Evolutionary conservation across 2,888 invertebrate genomes (phyloP), one percentile per base, ranked within the genome.

Genomic region (Drosophila kanekoi): DNA sequence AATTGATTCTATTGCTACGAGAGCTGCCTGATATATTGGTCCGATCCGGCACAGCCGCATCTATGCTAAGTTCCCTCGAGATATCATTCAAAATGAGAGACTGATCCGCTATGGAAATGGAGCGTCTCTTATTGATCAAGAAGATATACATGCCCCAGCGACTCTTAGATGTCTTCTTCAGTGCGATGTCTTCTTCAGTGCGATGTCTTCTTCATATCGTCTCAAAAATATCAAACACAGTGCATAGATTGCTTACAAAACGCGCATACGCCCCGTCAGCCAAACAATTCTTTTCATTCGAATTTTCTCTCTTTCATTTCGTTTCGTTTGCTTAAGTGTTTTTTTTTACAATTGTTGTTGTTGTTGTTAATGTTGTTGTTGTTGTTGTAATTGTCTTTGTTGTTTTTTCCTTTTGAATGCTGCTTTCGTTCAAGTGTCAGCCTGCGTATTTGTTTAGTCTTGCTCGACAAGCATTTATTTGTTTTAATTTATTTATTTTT

Each of bases 261-360:
- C 49, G 59, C 67, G 63, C 78, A 84, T 80, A 81, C 84, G 79
- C 67, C 75, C 41, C 68, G 84, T 72, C 52, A 54, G 67, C 69
- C 79, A 75, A 28, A 58, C 67, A 68, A 65, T 45, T 60, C 41
- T 47, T 52, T 62, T 59, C 52, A 48, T 58, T 77, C 60, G 18
- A 57, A 47, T 58, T 67, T 61, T 51, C 51, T 61, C 72, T 57
- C 28, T 70, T 56, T 64, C 44, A 52, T 63, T 59, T 60, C 62
- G 41, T 58, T 73, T 59, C 69, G 77, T 86, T 86, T 86, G 84
- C 45, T 84, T 84, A 86, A 81, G 77, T 83, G 87, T 84, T 86
- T 74, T 66, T 41, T 65, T 49, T 57, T 20, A 20, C 5, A 40
- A 10, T 49, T 38, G 20, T 52, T 61, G 38, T 20, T 45, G 6